Conservation (phyloP, 2,888 invertebrate species). For the Heliconius erato region DNA sequence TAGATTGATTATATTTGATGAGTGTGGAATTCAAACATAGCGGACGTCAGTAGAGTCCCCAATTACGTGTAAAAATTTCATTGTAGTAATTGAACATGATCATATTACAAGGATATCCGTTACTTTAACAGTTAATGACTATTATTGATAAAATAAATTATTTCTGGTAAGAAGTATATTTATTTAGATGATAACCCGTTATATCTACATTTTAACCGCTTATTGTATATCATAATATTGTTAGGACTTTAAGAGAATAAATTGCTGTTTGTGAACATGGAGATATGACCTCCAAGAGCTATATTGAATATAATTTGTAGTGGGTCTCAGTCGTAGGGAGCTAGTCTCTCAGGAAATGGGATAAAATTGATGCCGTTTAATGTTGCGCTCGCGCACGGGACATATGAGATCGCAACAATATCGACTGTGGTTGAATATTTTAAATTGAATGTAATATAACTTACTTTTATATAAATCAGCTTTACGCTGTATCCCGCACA, state of each 20-base stretch:
- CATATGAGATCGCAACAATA: constrained; percentile 61
- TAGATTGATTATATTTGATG: constrained; percentile 30
- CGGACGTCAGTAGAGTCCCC: constrained; percentile 16
- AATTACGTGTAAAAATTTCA: constrained; percentile 31
- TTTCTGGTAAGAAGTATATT: background rate
- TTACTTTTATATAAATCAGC: background rate
- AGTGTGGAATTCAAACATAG: constrained; percentile 32
- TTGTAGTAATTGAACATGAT: constrained; percentile 31
- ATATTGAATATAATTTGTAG: constrained; percentile 75
- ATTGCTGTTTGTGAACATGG: constrained; percentile 57
- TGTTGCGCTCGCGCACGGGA: constrained; percentile 58
- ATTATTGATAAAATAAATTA: constrained; percentile 4
- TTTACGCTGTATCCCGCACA: no score
- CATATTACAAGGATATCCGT: constrained; percentile 35
- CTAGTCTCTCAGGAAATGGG: constrained; percentile 77
- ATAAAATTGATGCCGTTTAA: constrained; percentile 81
- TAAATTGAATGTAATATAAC: background rate
- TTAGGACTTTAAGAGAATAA: constrained; percentile 20
- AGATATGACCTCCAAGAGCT: constrained; percentile 65
- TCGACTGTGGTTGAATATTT: constrained; percentile 21
- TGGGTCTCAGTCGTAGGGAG: constrained; percentile 66
- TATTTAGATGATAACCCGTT: background rate
- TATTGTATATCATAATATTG: background rate
- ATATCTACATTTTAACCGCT: background rate
- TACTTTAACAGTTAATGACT: constrained; percentile 12